Base-by-base conservation (phyloP, 2,113 vertebrate genomes). In the Hystrix brachyura region DNA sequence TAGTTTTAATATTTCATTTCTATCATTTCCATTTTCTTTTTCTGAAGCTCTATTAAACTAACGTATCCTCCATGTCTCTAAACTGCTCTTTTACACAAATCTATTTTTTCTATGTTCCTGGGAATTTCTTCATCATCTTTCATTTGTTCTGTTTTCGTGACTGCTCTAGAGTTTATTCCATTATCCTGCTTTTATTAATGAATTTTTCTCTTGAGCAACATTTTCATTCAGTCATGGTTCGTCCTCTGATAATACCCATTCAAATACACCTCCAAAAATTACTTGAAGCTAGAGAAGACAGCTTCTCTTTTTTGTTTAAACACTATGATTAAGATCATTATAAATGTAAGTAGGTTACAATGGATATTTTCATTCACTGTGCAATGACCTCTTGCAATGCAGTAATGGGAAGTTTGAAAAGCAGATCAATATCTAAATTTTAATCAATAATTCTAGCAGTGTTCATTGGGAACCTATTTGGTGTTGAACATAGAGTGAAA, bases 341-440 rank as follows among this genome's bases (percentile, higher is more conserved):
- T 78, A 79, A 93, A 87, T 80, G 19, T 93, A 97, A 90, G 32
- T 89, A 89, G 71, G 43, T 86, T 65, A 76, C 21, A 92, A 74
- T 82, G 81, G 59, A 81, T 32, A 76, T 43, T 80, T 21, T 84
- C 57, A 91, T 91, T 94, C 46, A 87, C 53, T 76, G 19, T 53
- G 43, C 23, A 87, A 38, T 86, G 53, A 76, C 38, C 55, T 88
- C 67, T 95, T 91, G 12, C 34, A 85, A 82, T 79, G 43, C n/a
- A 81, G 53, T 85, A 72, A 81, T 59, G 29, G 29, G 34, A 92
- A 76, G 34, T 92, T 82, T 92, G n/a, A 80, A 90, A 87, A 92
- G n/a, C 23, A 92, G 64, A 96, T 81, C 65, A 71, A 59, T 85
- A 91, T 86, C 78, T 94, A 92, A 90, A 87, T 90, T 76, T 90